Percentiles rank a stretch among this genome's conserved stretches.
Conservation (phyloP, 2,888 invertebrate genomes). For the Nysson spinosus region DNA sequence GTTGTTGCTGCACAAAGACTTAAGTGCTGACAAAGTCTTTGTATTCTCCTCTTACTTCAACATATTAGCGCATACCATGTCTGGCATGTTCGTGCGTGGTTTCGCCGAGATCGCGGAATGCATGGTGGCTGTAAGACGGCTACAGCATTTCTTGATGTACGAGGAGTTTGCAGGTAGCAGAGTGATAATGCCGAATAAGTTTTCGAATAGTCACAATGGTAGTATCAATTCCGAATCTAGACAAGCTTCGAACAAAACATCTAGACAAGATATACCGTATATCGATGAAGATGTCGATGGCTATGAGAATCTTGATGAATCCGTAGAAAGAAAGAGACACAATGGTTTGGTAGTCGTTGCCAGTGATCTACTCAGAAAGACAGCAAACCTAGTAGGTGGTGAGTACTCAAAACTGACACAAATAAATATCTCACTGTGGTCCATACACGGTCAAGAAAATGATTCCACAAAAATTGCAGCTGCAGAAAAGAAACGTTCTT, state of each 20-base stretch:
- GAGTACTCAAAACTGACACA: not conserved
- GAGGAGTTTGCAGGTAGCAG: conserved; percentile 71
- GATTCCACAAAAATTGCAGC: not conserved
- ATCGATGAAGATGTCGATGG: conserved; percentile 64
- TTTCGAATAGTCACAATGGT: conserved; percentile 49
- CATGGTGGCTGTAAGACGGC: conserved; percentile 78
- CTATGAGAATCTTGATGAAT: conserved; percentile 53
- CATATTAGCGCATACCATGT: conserved; percentile 80
- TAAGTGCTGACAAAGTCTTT: conserved; percentile 85
- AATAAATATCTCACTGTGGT: not conserved
- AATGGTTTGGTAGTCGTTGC: conserved; percentile 71
- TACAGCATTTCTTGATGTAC: conserved; percentile 75
- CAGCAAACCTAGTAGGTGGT: conserved; percentile 50
- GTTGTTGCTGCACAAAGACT: conserved; percentile 81
- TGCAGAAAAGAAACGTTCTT: conserved; percentile 37
- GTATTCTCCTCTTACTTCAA: conserved; percentile 80
- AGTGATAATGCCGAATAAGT: conserved; percentile 21
- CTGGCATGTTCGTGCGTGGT: conserved; percentile 80
- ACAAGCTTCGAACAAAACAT: conserved; percentile 46
- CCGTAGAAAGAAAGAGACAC: conserved; percentile 69
- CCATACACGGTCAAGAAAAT: no score
- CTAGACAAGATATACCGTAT: conserved; percentile 66
- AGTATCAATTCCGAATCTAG: conserved; percentile 57
- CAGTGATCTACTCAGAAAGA: conserved; percentile 61
- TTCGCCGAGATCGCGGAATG: conserved; percentile 81